Percentiles rank a stretch among this genome's conserved stretches.
phyloP scores from a whole-genome alignment of 1,140 invertebrate genomes.

The Gonatopus flavifemur region DNA sequence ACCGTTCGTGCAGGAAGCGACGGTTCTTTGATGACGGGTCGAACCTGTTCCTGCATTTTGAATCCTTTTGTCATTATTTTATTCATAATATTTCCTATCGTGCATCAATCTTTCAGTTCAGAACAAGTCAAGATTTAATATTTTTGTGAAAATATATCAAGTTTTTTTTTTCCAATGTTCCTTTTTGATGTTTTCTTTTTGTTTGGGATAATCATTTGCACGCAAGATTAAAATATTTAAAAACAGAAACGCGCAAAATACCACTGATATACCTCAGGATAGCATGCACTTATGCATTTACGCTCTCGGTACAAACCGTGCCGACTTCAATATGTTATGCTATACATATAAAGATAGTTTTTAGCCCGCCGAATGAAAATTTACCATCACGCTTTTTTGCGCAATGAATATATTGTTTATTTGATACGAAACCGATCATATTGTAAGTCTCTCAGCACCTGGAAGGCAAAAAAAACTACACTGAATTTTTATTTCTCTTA shows the following conservation, averaged over 20 bases:
- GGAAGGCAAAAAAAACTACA: constrained; percentile 9
- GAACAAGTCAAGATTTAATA: neutral
- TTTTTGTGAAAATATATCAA: neutral
- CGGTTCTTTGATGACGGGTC: constrained; percentile 9
- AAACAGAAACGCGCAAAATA: constrained; percentile 27
- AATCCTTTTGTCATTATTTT: neutral
- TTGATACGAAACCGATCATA: neutral
- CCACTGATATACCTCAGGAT: constrained; percentile 47
- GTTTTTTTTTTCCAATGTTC: constrained; percentile 1
- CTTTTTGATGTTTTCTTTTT: constrained; percentile 4
- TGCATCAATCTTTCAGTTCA: neutral
- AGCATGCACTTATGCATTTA: constrained; percentile 25
- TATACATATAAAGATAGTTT: neutral
- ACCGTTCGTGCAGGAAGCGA: constrained; percentile 3
- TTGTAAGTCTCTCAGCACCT: neutral
- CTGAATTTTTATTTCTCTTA: constrained; percentile 35
- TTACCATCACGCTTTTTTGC: no score
- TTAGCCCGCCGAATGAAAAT: no score
- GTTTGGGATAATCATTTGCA: neutral
- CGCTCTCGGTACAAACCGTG: constrained; percentile 8
- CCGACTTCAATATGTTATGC: neutral
- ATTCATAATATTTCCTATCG: neutral
- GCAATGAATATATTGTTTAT: no score
- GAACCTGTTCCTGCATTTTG: constrained; percentile 9
- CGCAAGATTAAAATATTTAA: neutral